Base-by-base conservation (phyloP, 2,113 vertebrate genomes). In the Leptosomus discolor region DNA sequence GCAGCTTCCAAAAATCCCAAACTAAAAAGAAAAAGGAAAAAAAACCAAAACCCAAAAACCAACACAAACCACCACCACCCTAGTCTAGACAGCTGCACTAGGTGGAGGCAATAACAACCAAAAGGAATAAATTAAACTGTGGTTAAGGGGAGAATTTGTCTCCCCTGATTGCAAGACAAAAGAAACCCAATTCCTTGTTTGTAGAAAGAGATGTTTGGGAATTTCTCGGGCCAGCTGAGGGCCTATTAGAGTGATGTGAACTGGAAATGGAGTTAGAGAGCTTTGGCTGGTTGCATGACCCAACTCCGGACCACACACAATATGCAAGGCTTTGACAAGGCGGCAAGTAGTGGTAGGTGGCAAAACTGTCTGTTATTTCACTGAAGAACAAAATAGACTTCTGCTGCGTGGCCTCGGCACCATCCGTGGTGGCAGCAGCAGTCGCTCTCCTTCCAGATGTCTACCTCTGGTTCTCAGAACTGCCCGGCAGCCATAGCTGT, bases 91-190 rank as follows among this genome's bases (percentile, higher is more conserved):
- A 96, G 91, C 93, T 96, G 92, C 69, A 58, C 84, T 94, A 96
- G 96, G 97, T 97, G 94, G 96, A 96, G 94, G 96, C 93, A 96
- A 36, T 36, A 94, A 83, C 94, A 93, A 91, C 61, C 88, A 91
- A 94, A 93, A 96, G 95, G 95, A 97, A 97, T 93, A 91, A 92
- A 97, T 98, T 97, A 97, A 92, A 86, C 63, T 90, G 94, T 87
- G 97, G 95, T 97, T 97, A 89, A 94, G 89, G 93, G 93, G 96
- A 95, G 85, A 96, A 95, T 96, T 94, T 92, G 90, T 94, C 85
- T 97, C 91, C 86, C 84, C 92, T 96, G 96, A 92, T 96, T 94
- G 81, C 94, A 94, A 94, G 96, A 96, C 95, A 95, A 97, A 96
- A 68, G 96, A 96, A 97, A 97, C 69, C 60, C 90, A 94, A 91